Evolutionary conservation across 2,888 invertebrate genomes (phyloP).

Genomic region (Pristionchus entomophagus): DNA sequence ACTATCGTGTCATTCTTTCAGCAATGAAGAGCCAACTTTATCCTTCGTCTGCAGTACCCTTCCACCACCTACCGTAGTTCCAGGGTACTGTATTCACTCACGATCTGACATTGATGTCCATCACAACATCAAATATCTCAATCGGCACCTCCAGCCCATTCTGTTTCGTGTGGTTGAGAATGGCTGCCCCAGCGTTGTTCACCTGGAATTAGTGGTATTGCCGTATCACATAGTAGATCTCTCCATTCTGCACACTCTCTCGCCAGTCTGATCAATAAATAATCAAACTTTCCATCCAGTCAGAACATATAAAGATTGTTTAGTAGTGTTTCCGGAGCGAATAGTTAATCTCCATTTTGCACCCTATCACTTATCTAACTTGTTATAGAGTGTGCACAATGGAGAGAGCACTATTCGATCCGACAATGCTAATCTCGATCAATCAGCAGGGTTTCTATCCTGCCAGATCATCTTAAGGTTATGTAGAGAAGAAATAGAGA

Average conservation of each 20-base stretch:
- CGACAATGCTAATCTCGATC: no score
- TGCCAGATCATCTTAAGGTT: slow-evolving; percentile 25
- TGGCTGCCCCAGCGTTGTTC: slow-evolving; percentile 15
- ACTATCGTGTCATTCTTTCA: no score
- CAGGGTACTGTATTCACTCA: no score
- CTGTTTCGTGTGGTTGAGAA: background rate
- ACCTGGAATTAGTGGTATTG: background rate
- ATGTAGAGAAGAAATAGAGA: no score
- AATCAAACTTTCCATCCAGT: background rate
- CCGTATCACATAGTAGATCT: no score
- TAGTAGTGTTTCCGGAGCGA: background rate
- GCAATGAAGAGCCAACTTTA: no score
- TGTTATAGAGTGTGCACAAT: background rate
- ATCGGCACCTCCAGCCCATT: background rate
- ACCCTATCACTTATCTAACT: background rate
- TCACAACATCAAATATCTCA: background rate
- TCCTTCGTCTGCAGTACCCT: no score
- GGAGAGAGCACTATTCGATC: slow-evolving; percentile 1
- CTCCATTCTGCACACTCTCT: background rate
- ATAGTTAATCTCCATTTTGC: no score
- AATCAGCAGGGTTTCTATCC: background rate
- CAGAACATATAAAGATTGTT: no score
- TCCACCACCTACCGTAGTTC: no score
- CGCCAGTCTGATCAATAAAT: background rate
- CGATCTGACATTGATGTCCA: slow-evolving; percentile 39